Evolutionary conservation across 2,797 vertebrate genomes (phyloP).

Genomic region (Apogon talboti): DNA sequence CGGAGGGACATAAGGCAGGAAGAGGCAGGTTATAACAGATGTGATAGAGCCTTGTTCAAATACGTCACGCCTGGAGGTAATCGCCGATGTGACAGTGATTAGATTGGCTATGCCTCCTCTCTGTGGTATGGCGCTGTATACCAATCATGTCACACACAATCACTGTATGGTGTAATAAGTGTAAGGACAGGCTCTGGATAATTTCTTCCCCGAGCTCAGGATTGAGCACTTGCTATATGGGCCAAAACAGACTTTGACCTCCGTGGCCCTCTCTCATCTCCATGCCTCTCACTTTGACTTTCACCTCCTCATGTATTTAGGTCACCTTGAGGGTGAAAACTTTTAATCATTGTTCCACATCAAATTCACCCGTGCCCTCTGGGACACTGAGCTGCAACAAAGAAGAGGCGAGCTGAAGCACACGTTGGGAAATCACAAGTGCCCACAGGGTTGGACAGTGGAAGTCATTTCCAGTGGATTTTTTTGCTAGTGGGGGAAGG

Average conservation of each 20-base stretch:
- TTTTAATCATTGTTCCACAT: conserved; percentile 84
- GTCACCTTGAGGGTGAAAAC: conserved; percentile 83
- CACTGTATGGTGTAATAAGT: conserved; percentile 41
- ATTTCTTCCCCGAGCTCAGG: conserved; percentile 15
- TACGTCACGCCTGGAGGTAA: conserved; percentile 66
- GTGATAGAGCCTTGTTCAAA: conserved; percentile 68
- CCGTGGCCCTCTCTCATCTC: conserved; percentile 54
- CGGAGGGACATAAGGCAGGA: conserved; percentile 60
- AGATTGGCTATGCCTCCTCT: conserved; percentile 66
- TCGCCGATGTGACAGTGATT: conserved; percentile 76
- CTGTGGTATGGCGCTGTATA: conserved; percentile 57
- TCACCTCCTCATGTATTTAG: conserved; percentile 68
- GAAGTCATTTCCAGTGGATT: conserved; percentile 81
- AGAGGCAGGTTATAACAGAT: conserved; percentile 71
- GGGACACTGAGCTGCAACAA: conserved; percentile 63
- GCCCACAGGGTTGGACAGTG: conserved; percentile 71
- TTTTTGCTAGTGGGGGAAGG: conserved; percentile 73
- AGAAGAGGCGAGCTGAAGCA: conserved; percentile 55
- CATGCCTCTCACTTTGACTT: conserved; percentile 69
- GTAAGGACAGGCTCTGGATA: conserved; percentile 25
- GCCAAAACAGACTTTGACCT: conserved; percentile 51
- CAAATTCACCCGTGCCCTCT: conserved; percentile 72
- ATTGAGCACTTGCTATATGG: conserved; percentile 29
- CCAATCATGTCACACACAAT: conserved; percentile 65
- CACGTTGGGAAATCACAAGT: conserved; percentile 62